Base-by-base conservation (phyloP, 2,888 invertebrate genomes). In the Netelia inedita region DNA sequence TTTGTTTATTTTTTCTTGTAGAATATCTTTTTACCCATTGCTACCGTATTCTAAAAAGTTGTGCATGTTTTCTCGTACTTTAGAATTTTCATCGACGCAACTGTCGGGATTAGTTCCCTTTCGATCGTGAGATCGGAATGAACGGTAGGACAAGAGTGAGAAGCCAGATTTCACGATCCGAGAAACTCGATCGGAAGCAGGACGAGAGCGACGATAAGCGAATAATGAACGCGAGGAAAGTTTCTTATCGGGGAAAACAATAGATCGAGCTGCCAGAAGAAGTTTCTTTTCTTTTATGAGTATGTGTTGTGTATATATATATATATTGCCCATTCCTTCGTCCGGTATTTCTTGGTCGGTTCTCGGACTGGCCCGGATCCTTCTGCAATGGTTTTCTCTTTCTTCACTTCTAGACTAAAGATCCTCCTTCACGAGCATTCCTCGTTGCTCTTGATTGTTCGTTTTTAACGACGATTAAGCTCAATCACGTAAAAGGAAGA, bases 171-270 rank as follows among this genome's bases (percentile, higher is more conserved):
- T 82, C 65, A 46, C 79, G 53, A 79, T 79, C 43, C 53, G 71
- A 68, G 76, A 82, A 85, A 82, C 71, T 85, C 79, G 71, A 82
- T 85, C 59, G 66, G 71, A 85, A 65, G 41, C 41, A 76, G 65
- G 43, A 85, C 82, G 75, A 85, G 69, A 66, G 65, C 82, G 46
- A 79, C 79, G 82, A 82, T 85, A 82, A 85, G 79, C 82, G 82
- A 79, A 72, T 85, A 85, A 85, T 82, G 79, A 82, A 85, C 82
- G 85, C 79, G 66, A 59, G 72, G 71, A 82, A 85, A 85, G 82
- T 85, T 82, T 85, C 82, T 79, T 82, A 85, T 82, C 79, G 79
- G 72, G 66, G 72, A 35, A 85, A 82, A 85, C 85, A 79, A 82
- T 85, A 59, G 79, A 82, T 85, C 79, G 74, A 71, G 21, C 79